Evolutionary conservation across 2,888 invertebrate genomes (phyloP), one percentile per base, ranked within the genome.

Genomic region (Ophioninae sp.): DNA sequence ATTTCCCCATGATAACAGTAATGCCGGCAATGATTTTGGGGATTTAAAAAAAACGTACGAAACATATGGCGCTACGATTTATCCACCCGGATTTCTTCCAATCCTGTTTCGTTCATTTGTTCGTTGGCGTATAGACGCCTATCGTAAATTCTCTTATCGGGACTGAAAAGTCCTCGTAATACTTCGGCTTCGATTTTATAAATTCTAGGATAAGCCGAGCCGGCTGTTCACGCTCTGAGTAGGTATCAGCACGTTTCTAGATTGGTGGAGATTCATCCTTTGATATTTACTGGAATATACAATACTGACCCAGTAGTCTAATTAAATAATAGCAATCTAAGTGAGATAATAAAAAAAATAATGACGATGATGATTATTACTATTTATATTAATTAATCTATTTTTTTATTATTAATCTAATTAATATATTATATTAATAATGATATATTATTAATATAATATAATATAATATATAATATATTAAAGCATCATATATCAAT

Each of bases 151-250:
- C 37, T 56, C 59, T 8, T 80, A 80, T 83, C 80, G 69, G 63
- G 22, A 20, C 39, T 59, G 59, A 78, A 59, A 65, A 75, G 61
- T 71, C 65, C 30, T 23, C n/a, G 59, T 69, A 61, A 41, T 80
- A 58, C 71, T 44, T 71, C 58, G 23, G 37, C 41, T 65, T 71
- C 77, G 74, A 56, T 65, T 41, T n/a, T 8, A 41, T 71, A 78
- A 81, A 78, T 81, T 78, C 78, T 78, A n/a, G 39, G 30, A 30
- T 74, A 72, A 83, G 64, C 74, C 74, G n/a, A 59, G n/a, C 76
- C 67, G 65, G 69, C 80, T 83, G 63, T n/a, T 59, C 68, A 59
- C 59, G 23, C 41, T 37, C 56, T 17, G 20, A 9, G n/a, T n/a
- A n/a, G n/a, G 59, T 17, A 22, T 23, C 13, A 30, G 39, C 39